Evolutionary conservation across 2,888 invertebrate species (phyloP), one percentile per base, ranked within the genome.

Genomic region (Cheilosia vernalis): DNA sequence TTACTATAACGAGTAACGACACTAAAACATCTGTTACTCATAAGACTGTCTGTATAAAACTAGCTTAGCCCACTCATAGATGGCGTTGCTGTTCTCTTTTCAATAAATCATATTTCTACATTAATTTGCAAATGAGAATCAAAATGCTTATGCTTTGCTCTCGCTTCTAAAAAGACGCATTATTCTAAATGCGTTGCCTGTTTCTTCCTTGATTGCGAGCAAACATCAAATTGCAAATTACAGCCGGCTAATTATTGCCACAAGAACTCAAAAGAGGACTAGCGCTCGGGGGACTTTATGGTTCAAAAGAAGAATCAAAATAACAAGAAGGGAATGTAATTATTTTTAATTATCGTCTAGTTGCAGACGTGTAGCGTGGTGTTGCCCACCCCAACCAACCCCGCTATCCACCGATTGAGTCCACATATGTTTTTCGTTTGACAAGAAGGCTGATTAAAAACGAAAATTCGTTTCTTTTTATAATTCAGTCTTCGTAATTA

Each of bases 271-370:
- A 64, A 63, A 47, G 40, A 55, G 42, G 33, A 33, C 61, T 47
- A 55, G 15, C n/a, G 27, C 4, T 13, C 15, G 27, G 27, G 6
- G 51, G 53, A 30, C 69, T n/a, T 6, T 27, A 73, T 69, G 49
- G 44, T 76, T 77, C 81, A 81, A 85, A 85, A 67, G 85, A 51
- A 51, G 72, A 81, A 81, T 73, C 56, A 81, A 85, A 85, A 77
- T 85, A 85, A 81, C 67, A 40, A 85, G 66, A 76, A 77, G 76
- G 58, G 85, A 85, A 81, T 73, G 77, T 77, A 85, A 85, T 85
- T 85, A 85, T 85, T 85, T 85, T 85, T 85, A 85, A 85, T 85
- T 85, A 81, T 76, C 81, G 55, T 85, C 81, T 72, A 85, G 76
- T 77, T 70, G 80, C 80, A 70, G 58, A 70, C 77, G 72, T 77